Percentiles rank a stretch among this genome's conserved stretches.
These are phyloP conservation scores for Rhinophrynus dorsalis DNA, from an alignment of 2,797 vertebrate genomes.

Conservation along the genomic window DNA sequence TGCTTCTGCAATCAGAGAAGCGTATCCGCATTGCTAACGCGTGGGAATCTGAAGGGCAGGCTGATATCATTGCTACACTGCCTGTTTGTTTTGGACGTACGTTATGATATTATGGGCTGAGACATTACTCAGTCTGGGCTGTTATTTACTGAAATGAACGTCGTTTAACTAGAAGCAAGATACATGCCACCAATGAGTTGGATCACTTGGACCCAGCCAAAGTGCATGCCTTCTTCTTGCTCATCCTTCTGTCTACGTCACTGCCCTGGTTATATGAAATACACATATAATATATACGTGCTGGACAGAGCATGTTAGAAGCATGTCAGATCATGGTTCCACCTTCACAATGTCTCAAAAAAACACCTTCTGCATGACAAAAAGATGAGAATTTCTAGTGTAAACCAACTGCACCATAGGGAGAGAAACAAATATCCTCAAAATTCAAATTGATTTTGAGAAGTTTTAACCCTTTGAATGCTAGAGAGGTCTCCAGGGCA, in stretches of 20 bases:
- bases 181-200: constrained; percentile 52
- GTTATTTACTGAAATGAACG: constrained; percentile 59
- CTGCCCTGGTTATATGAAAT: neutral
- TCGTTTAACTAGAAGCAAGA: constrained; percentile 49
- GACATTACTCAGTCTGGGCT: constrained; percentile 64
- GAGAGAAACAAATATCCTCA: too few relatives aligned
- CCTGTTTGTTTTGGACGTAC: constrained; percentile 64
- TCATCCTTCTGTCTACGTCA: neutral
- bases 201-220: neutral
- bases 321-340: too few relatives aligned
- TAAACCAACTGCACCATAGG: too few relatives aligned
- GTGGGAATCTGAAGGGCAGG: constrained; percentile 53
- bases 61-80: constrained; percentile 5
- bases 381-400: too few relatives aligned
- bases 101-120: constrained; percentile 44
- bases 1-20: constrained; percentile 48
- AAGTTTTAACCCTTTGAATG: too few relatives aligned
- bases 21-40: constrained; percentile 50
- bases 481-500: too few relatives aligned
- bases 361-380: too few relatives aligned
- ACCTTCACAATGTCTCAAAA: too few relatives aligned
- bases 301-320: too few relatives aligned
- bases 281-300: neutral
- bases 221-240: neutral
- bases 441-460: too few relatives aligned